Conservation (phyloP, 2,888 invertebrate species). For the Epinotia brunnichana region DNA sequence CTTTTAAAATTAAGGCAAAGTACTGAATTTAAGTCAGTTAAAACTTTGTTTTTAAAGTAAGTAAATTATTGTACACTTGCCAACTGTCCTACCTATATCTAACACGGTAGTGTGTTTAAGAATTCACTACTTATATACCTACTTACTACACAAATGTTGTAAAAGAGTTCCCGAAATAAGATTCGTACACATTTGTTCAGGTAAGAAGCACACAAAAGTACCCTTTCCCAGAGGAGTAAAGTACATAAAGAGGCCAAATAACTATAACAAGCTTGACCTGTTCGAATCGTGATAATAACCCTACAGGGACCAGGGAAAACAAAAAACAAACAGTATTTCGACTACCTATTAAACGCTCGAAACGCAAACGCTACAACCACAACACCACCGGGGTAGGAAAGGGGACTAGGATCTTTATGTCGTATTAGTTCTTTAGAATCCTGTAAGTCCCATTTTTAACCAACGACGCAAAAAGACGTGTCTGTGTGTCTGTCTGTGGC, state of each 20-base stretch:
- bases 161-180: background rate
- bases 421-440: too few relatives aligned
- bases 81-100: too few relatives aligned
- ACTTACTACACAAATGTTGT: background rate
- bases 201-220: background rate
- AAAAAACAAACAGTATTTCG: background rate
- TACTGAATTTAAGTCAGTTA: too few relatives aligned
- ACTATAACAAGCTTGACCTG: background rate
- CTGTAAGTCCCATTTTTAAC: too few relatives aligned
- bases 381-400: too few relatives aligned
- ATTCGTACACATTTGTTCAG: background rate
- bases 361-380: background rate
- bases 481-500: too few relatives aligned
- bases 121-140: background rate
- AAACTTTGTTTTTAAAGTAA: too few relatives aligned
- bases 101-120: too few relatives aligned
- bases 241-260: slow-evolving; percentile 6
- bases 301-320: slow-evolving; percentile 13
- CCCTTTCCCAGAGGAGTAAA: background rate
- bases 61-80: too few relatives aligned
- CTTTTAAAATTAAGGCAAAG: too few relatives aligned
- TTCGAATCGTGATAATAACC: slow-evolving; percentile 19
- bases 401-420: too few relatives aligned
- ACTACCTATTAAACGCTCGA: background rate
- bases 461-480: too few relatives aligned